phyloP scores from a whole-genome alignment of 2,113 vertebrate species.

The Caranx melampygus region DNA sequence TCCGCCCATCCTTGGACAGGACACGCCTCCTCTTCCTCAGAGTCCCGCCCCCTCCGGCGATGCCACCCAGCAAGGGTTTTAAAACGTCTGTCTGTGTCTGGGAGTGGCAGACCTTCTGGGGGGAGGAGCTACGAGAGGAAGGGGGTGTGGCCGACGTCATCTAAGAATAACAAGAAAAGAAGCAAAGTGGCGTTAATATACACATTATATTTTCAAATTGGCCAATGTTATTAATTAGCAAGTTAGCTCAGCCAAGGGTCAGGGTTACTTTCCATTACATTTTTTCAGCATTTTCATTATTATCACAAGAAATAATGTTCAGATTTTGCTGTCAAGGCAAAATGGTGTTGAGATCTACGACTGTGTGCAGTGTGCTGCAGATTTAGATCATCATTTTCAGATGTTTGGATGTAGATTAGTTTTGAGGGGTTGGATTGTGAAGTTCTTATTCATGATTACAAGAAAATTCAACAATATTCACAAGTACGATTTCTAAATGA shows the following conservation, averaged over 20 bases:
- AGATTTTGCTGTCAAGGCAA: too few species aligned
- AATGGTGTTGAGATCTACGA: too few species aligned
- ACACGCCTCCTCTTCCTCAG: slow-evolving; percentile 87
- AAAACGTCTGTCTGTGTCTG: slow-evolving; percentile 94
- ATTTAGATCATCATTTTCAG: too few species aligned
- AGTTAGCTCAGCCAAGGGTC: not conserved
- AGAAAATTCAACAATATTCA: too few species aligned
- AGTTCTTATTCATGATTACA: not conserved
- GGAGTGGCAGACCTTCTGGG: slow-evolving; percentile 94
- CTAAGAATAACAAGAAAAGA: slow-evolving; percentile 49
- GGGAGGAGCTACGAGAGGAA: slow-evolving; percentile 81
- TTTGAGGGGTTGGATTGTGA: not conserved
- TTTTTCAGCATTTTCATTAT: too few species aligned
- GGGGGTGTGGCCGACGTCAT: slow-evolving; percentile 83
- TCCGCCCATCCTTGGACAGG: slow-evolving; percentile 95
- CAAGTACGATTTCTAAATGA: not conserved
- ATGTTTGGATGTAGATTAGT: not conserved
- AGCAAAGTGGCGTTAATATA: not conserved
- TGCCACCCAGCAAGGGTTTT: slow-evolving; percentile 86
- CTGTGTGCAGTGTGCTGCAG: too few species aligned
- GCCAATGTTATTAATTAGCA: not conserved
- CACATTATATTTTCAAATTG: not conserved
- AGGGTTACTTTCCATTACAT: too few species aligned
- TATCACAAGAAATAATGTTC: too few species aligned
- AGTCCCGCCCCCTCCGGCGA: slow-evolving; percentile 37